phyloP scores from a whole-genome alignment of 2,888 invertebrate genomes.

The Platypus cylindrus region DNA sequence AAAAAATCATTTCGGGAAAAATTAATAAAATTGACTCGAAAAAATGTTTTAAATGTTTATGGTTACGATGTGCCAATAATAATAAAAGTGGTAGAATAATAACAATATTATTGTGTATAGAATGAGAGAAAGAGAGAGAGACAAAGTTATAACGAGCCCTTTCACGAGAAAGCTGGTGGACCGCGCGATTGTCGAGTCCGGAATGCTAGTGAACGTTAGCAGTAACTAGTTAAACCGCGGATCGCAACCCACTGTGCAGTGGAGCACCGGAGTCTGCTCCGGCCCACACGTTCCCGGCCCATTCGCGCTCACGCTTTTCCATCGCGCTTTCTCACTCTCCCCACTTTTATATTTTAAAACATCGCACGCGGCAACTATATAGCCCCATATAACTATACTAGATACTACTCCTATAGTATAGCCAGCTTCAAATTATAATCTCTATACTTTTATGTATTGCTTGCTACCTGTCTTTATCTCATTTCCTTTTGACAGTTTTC shows the following conservation, averaged over 20 bases:
- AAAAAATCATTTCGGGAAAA: too few relatives aligned
- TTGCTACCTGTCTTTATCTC: constrained; percentile 33
- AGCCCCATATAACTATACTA: constrained; percentile 34
- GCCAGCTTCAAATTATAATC: too few relatives aligned
- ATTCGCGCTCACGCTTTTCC: constrained; percentile 33
- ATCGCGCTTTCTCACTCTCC: constrained; percentile 26
- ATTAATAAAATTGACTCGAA: constrained; percentile 31
- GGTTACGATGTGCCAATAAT: constrained; percentile 33
- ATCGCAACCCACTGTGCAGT: constrained; percentile 45
- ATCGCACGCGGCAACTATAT: constrained; percentile 31
- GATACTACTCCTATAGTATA: too few relatives aligned
- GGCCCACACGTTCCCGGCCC: constrained; percentile 38
- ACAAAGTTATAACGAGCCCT: too few relatives aligned
- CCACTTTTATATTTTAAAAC: constrained; percentile 30
- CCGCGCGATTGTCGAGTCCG: constrained; percentile 33
- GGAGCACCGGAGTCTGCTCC: constrained; percentile 49
- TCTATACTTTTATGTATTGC: too few relatives aligned
- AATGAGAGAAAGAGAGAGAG: too few relatives aligned
- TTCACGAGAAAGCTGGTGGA: too few relatives aligned
- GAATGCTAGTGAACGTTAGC: constrained; percentile 46
- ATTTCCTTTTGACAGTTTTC: too few relatives aligned
- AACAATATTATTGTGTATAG: too few relatives aligned
- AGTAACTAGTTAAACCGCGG: constrained; percentile 43
- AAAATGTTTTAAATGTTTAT: too few relatives aligned
- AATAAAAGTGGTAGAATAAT: constrained; percentile 14